These are phyloP conservation scores for Sarcophaga peregrina DNA, from an alignment of 1,140 invertebrate genomes.

Conservation along the genomic window DNA sequence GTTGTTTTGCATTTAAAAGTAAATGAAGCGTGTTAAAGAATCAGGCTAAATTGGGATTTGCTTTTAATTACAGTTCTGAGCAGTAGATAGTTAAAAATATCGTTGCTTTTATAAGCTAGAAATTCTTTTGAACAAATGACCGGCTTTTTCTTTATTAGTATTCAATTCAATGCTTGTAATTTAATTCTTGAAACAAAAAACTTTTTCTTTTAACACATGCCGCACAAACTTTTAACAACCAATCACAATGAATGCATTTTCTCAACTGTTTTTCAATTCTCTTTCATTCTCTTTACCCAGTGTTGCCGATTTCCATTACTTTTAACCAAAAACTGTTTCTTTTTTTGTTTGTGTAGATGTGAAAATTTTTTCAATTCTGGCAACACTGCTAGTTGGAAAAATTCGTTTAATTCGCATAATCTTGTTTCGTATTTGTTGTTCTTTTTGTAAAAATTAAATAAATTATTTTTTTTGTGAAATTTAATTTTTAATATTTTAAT, in stretches of 20 bases:
- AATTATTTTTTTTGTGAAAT: no score
- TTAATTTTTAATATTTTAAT: no score
- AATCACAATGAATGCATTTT: conserved; percentile 27
- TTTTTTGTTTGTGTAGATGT: no score
- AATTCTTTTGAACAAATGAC: background rate
- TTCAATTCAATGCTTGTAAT: no score
- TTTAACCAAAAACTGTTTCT: no score
- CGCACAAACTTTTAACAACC: background rate
- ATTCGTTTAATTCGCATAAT: no score
- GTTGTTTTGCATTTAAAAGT: background rate
- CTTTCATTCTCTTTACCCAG: background rate
- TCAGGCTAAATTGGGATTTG: background rate
- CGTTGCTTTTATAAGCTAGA: background rate
- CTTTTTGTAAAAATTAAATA: no score
- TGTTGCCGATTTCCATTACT: no score
- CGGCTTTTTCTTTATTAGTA: background rate
- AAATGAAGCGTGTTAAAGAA: background rate
- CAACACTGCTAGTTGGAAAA: no score
- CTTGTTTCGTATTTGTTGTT: no score
- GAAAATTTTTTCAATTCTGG: no score
- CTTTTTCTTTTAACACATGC: background rate
- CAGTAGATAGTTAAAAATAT: background rate
- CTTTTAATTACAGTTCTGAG: background rate
- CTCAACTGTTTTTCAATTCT: background rate
- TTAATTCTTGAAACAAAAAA: background rate